Evolutionary conservation across 2,113 vertebrate species (phyloP).

Genomic region (Oryzias javanicus): DNA sequence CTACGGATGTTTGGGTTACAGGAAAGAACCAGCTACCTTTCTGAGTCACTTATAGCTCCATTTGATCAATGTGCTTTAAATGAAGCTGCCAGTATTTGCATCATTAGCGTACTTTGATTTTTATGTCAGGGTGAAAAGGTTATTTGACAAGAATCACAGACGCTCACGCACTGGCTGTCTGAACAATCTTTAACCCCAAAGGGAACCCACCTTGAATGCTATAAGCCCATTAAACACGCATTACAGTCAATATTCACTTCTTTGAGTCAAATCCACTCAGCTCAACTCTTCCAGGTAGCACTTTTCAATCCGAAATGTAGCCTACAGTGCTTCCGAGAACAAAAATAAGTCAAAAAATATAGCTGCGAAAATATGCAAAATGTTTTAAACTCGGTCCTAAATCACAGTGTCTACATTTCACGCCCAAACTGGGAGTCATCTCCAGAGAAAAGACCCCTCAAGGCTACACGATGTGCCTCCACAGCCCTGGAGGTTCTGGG

Average conservation of each 20-base stretch:
- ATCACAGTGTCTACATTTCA: not conserved
- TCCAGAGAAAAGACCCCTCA: too few species aligned
- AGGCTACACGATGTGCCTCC: not conserved
- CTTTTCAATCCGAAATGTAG: not conserved
- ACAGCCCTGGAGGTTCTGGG: not conserved
- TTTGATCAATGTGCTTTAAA: constrained; percentile 12
- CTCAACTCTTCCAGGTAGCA: not conserved
- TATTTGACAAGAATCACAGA: constrained; percentile 17
- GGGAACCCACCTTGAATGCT: not conserved
- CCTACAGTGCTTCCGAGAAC: not conserved
- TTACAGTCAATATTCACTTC: not conserved
- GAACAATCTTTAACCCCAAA: constrained; percentile 7
- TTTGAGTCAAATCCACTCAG: too few species aligned
- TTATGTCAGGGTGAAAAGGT: constrained; percentile 11
- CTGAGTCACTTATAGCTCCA: not conserved
- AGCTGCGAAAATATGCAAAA: not conserved
- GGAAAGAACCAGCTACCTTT: constrained; percentile 8
- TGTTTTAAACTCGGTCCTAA: not conserved
- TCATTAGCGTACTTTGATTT: constrained; percentile 12
- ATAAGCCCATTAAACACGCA: constrained; percentile 6
- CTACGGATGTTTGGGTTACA: not conserved
- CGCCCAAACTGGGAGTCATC: too few species aligned
- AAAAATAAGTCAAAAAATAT: not conserved
- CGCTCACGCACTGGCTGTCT: not conserved
- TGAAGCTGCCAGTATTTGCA: constrained; percentile 11